These are phyloP conservation scores for Phrynocephalus forsythii DNA, from an alignment of 2,797 vertebrate genomes.

Conservation along the genomic window DNA sequence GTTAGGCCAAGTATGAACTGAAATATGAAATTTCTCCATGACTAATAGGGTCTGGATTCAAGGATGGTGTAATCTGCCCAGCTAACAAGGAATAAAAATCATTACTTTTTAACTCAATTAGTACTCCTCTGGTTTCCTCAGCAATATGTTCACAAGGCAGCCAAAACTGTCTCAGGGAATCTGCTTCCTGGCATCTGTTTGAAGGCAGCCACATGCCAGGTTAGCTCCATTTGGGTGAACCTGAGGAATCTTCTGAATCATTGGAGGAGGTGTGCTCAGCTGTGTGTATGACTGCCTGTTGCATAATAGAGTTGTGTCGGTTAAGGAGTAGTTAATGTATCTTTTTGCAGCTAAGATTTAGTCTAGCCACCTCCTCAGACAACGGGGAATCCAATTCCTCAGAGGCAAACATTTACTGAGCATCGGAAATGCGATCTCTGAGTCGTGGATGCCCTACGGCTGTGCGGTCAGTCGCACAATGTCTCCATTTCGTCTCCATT, in stretches of 20 bases:
- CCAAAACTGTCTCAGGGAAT: not conserved
- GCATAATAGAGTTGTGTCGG: not conserved
- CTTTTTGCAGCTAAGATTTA: conserved; percentile 30
- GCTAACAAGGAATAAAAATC: not conserved
- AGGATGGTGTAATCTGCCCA: conserved; percentile 12
- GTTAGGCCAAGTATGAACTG: not conserved
- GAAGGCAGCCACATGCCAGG: not conserved
- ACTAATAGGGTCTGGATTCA: conserved; percentile 1
- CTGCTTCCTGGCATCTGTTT: not conserved
- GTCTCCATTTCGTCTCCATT: not conserved
- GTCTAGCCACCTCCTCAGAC: conserved; percentile 19
- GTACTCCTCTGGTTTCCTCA: not conserved
- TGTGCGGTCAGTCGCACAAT: conserved; percentile 11
- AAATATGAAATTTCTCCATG: conserved; percentile 18
- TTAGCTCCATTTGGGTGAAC: not conserved
- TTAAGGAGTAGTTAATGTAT: conserved; percentile 25
- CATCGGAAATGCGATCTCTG: conserved; percentile 35
- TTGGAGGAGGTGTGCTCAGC: not conserved
- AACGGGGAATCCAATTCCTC: conserved; percentile 33
- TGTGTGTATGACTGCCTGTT: not conserved
- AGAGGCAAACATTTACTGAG: conserved; percentile 28
- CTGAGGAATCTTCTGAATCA: not conserved
- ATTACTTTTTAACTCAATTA: not conserved
- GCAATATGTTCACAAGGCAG: conserved; percentile 14
- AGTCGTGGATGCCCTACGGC: conserved; percentile 6